Evolutionary conservation across 1,140 invertebrate genomes (phyloP).

Genomic region (Orchesella cincta): DNA sequence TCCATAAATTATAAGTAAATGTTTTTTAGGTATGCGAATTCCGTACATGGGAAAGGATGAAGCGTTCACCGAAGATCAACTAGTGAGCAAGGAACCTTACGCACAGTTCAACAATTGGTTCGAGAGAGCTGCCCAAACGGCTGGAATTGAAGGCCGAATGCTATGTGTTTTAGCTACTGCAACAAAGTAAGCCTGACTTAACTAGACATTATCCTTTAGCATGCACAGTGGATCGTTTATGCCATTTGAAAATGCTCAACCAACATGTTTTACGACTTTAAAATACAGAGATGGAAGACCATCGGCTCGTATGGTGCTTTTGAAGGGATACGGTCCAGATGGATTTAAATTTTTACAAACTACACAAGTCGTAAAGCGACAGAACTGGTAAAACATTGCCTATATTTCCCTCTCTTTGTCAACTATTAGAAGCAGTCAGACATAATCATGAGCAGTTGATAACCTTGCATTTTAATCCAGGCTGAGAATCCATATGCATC

Average conservation of each 20-base stretch:
- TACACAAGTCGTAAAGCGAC: constrained; percentile 76
- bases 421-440: not conserved
- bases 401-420: not conserved
- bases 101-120: constrained; percentile 84
- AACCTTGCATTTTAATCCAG: constrained; percentile 61
- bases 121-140: constrained; percentile 68
- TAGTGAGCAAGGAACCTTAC: constrained; percentile 77
- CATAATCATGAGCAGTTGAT: constrained; percentile 59
- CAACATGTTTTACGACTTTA: no score
- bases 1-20: no score
- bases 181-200: constrained; percentile 70
- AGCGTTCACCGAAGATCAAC: constrained; percentile 72
- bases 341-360: constrained; percentile 86
- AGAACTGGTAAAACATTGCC: constrained; percentile 68
- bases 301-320: constrained; percentile 74
- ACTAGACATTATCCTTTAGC: constrained; percentile 60
- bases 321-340: constrained; percentile 71
- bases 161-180: constrained; percentile 84
- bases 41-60: constrained; percentile 72
- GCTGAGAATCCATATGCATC: constrained; percentile 80
- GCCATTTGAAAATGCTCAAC: constrained; percentile 29
- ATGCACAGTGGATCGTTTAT: constrained; percentile 20
- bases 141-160: constrained; percentile 79
- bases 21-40: constrained; percentile 70
- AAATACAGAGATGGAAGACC: constrained; percentile 65